phyloP scores from a whole-genome alignment of 2,888 invertebrate species.

The Brenthis ino region DNA sequence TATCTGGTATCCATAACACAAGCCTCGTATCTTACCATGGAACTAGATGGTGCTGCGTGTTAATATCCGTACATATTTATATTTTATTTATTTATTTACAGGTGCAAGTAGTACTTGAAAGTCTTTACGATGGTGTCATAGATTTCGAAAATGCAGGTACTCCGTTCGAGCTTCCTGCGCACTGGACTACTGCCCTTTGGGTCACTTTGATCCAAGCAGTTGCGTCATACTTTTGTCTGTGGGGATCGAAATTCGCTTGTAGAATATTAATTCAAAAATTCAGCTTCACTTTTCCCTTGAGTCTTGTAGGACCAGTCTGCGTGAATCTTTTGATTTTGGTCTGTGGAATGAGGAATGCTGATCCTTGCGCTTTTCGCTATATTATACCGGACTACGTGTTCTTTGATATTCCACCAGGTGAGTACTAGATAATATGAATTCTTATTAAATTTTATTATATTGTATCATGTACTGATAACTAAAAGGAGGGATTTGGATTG shows the following conservation, averaged over 20 bases:
- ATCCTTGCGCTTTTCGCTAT: constrained; percentile 86
- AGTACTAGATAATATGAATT: constrained; percentile 8
- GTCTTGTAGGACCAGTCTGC: constrained; percentile 88
- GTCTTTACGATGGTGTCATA: constrained; percentile 59
- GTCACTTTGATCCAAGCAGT: constrained; percentile 85
- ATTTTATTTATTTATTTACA: constrained; percentile 46
- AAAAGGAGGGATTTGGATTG: too few relatives aligned
- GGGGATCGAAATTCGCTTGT: constrained; percentile 90
- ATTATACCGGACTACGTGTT: constrained; percentile 92
- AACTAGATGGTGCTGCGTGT: too few relatives aligned
- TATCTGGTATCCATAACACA: too few relatives aligned
- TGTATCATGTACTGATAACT: too few relatives aligned
- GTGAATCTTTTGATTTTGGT: constrained; percentile 86
- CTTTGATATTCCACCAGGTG: constrained; percentile 89
- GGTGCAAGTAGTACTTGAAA: constrained; percentile 72
- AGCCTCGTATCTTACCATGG: too few relatives aligned
- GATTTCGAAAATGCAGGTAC: constrained; percentile 64
- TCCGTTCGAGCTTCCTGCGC: constrained; percentile 53
- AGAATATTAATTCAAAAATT: constrained; percentile 94
- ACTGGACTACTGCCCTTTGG: constrained; percentile 77
- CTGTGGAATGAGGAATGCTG: constrained; percentile 84
- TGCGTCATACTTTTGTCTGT: constrained; percentile 85
- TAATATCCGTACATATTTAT: too few relatives aligned
- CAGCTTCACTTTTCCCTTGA: constrained; percentile 92
- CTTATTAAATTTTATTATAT: too few relatives aligned